These are phyloP conservation scores for Dinothrombium tinctorium DNA, from an alignment of 1,140 invertebrate genomes.

Conservation along the genomic window DNA sequence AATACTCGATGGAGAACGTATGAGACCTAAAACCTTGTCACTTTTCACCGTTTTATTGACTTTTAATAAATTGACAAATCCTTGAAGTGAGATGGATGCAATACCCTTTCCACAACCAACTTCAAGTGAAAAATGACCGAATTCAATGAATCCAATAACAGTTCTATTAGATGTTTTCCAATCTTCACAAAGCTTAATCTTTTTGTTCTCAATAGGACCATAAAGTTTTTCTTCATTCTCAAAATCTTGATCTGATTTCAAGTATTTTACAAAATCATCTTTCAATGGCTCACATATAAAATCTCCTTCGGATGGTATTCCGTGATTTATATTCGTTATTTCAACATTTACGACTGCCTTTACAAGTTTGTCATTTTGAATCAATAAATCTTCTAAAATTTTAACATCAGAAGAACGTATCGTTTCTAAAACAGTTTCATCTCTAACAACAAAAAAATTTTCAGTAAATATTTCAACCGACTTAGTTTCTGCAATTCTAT, in stretches of 20 bases:
- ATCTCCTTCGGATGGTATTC: not conserved
- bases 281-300: conserved; percentile 1
- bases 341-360: conserved; percentile 2
- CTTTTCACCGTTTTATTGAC: too few relatives aligned
- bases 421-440: not conserved
- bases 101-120: conserved; percentile 5
- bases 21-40: too few relatives aligned
- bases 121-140: conserved; percentile 3
- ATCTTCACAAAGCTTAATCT: not conserved
- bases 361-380: not conserved
- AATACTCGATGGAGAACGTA: too few relatives aligned
- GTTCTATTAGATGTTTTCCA: not conserved
- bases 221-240: not conserved
- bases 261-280: not conserved
- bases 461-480: not conserved
- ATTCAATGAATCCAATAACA: conserved; percentile 10
- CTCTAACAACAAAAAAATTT: not conserved
- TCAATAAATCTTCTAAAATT: not conserved
- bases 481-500: not conserved
- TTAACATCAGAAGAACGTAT: not conserved
- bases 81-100: not conserved
- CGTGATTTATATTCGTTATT: not conserved
- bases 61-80: not conserved
- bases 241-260: not conserved
- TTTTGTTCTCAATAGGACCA: not conserved